Evolutionary conservation across 1,140 invertebrate species (phyloP).

Genomic region (Papilio dardanus): DNA sequence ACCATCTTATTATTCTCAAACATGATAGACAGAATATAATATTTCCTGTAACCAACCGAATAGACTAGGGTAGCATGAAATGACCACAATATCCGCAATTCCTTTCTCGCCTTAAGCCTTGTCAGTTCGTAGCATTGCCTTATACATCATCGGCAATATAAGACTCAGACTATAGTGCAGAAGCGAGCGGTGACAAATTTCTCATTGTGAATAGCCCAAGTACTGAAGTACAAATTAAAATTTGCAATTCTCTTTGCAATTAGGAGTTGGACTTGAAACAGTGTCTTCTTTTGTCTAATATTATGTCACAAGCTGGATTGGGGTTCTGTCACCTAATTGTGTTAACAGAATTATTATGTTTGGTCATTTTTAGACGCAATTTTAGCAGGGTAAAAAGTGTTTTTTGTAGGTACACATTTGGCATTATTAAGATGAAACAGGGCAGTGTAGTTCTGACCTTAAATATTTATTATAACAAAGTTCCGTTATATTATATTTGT

Average conservation of each 20-base stretch:
- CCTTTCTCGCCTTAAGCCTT: constrained; percentile 30
- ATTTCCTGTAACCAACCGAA: background rate
- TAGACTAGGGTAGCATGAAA: constrained; percentile 13
- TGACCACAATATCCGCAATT: constrained; percentile 32
- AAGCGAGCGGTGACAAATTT: background rate
- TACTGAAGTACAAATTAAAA: background rate
- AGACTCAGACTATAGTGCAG: background rate
- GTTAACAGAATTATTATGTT: too few relatives aligned
- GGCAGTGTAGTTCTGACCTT: too few relatives aligned
- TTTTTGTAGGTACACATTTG: too few relatives aligned
- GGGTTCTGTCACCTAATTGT: too few relatives aligned
- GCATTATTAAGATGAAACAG: too few relatives aligned
- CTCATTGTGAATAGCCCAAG: background rate
- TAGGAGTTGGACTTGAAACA: background rate
- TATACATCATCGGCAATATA: constrained; percentile 33
- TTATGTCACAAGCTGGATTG: too few relatives aligned
- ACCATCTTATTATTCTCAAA: background rate
- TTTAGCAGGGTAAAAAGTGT: too few relatives aligned
- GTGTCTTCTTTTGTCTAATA: too few relatives aligned
- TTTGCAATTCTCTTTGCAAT: background rate
- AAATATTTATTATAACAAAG: too few relatives aligned
- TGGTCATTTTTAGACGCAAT: too few relatives aligned
- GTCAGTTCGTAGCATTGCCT: constrained; percentile 26
- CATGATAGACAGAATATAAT: background rate
- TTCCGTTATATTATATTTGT: too few relatives aligned